A percentile compares a stretch with the other conserved stretches of the same genome.
phyloP scores from a whole-genome alignment of 2,797 vertebrate genomes.

The Tiaroga cobitis region DNA sequence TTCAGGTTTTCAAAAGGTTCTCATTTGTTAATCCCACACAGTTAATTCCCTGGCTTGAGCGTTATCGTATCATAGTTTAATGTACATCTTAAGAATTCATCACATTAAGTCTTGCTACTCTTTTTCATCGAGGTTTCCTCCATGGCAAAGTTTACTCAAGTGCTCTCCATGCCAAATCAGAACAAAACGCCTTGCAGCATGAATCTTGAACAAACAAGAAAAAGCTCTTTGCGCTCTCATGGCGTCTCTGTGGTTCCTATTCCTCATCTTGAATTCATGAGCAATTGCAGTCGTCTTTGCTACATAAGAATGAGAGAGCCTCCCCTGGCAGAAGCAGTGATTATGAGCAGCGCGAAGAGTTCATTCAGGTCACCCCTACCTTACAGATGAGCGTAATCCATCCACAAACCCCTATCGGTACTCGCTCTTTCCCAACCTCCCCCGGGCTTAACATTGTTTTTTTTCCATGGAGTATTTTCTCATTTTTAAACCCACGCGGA shows the following conservation, averaged over 20 bases:
- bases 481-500: slow-evolving; percentile 8
- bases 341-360: slow-evolving; percentile 10
- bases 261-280: slow-evolving; percentile 64
- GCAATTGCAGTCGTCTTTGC: slow-evolving; percentile 17
- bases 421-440: slow-evolving; percentile 13
- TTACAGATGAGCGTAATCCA: slow-evolving; percentile 24
- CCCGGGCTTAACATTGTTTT: slow-evolving; percentile 8
- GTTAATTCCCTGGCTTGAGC: slow-evolving; percentile 8
- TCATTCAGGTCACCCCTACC: slow-evolving; percentile 23
- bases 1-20: not conserved
- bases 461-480: slow-evolving; percentile 13
- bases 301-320: slow-evolving; percentile 38
- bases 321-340: slow-evolving; percentile 31
- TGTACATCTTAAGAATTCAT: slow-evolving; percentile 33
- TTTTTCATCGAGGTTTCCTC: slow-evolving; percentile 18
- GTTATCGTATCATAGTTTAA: not conserved
- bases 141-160: slow-evolving; percentile 47
- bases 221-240: slow-evolving; percentile 60
- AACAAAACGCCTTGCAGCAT: slow-evolving; percentile 44
- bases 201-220: slow-evolving; percentile 44
- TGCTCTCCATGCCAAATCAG: slow-evolving; percentile 53
- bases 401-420: slow-evolving; percentile 1
- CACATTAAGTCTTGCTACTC: slow-evolving; percentile 3
- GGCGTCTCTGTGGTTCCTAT: slow-evolving; percentile 43
- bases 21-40: not conserved